Conservation (phyloP, 2,797 vertebrate species). For the Forpus xanthops region DNA sequence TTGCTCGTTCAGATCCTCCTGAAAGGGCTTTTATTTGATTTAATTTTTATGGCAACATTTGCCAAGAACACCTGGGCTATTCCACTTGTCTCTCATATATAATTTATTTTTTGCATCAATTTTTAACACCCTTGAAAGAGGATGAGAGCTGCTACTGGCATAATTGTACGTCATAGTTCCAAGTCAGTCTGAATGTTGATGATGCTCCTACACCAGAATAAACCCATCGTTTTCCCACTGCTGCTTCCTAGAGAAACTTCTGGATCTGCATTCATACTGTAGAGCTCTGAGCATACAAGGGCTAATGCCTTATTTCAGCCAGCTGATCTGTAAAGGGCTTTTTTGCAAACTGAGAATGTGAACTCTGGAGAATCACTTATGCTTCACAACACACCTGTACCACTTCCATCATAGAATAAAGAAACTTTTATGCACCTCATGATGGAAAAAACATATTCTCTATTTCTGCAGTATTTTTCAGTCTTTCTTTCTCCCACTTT, state of each 20-base stretch:
- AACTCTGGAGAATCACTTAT: neutral
- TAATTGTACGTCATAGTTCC: conserved; percentile 6
- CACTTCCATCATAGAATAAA: neutral
- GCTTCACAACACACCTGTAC: neutral
- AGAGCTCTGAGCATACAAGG: neutral
- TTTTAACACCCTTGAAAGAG: conserved; percentile 34
- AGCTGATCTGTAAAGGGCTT: neutral
- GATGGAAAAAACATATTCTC: neutral
- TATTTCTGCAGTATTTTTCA: neutral
- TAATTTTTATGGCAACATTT: conserved; percentile 30
- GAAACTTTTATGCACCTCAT: neutral
- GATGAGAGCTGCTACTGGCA: conserved; percentile 11
- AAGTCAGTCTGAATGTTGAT: neutral
- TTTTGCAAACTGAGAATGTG: neutral
- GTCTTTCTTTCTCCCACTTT: neutral
- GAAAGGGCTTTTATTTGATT: conserved; percentile 39
- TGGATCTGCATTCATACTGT: neutral
- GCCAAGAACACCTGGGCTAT: conserved; percentile 51
- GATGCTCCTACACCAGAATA: neutral
- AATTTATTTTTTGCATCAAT: neutral
- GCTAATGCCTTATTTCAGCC: neutral
- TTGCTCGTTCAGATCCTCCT: conserved; percentile 23
- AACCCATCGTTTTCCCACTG: neutral
- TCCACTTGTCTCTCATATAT: conserved; percentile 22
- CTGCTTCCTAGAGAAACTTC: neutral